These are phyloP conservation scores for Pterocles gutturalis DNA, from an alignment of 2,113 vertebrate species.

Conservation along the genomic window DNA sequence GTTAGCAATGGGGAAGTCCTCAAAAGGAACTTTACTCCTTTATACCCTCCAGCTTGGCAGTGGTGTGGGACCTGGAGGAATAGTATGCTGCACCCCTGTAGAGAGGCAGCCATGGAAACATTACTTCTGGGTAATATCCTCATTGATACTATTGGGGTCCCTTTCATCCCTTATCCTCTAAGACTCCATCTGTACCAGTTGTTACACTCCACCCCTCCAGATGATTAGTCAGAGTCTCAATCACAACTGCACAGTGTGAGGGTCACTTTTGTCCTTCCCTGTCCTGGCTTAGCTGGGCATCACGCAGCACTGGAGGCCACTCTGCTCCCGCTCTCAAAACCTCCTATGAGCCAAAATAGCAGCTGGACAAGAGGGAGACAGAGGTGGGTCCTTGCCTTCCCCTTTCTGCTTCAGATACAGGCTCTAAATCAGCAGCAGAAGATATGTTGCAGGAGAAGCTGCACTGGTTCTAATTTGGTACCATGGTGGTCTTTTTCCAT, in stretches of 20 bases:
- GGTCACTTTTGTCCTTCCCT: neutral
- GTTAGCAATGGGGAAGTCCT: neutral
- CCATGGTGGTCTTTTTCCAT: conserved; percentile 24
- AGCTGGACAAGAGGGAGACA: neutral
- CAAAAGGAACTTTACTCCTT: neutral
- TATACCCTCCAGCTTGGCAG: neutral
- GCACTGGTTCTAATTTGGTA: conserved; percentile 40
- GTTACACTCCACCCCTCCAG: neutral
- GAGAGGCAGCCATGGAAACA: neutral
- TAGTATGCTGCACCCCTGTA: neutral
- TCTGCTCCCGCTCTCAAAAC: neutral
- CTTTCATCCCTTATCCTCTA: neutral
- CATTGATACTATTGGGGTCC: neutral
- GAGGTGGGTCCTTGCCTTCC: neutral
- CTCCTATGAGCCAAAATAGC: neutral
- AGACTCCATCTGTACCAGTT: neutral
- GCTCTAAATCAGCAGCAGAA: conserved; percentile 31
- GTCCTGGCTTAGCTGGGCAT: neutral
- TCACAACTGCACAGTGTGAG: neutral
- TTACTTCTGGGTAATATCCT: neutral
- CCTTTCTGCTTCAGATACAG: neutral
- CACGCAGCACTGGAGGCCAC: neutral
- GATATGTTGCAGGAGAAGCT: neutral
- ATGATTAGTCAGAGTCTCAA: neutral
- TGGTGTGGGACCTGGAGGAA: neutral